A percentile compares a stretch with the other conserved stretches of the same genome.
Evolutionary conservation across 1,140 invertebrate genomes (phyloP).

Genomic region (Diploscapter pachys): DNA sequence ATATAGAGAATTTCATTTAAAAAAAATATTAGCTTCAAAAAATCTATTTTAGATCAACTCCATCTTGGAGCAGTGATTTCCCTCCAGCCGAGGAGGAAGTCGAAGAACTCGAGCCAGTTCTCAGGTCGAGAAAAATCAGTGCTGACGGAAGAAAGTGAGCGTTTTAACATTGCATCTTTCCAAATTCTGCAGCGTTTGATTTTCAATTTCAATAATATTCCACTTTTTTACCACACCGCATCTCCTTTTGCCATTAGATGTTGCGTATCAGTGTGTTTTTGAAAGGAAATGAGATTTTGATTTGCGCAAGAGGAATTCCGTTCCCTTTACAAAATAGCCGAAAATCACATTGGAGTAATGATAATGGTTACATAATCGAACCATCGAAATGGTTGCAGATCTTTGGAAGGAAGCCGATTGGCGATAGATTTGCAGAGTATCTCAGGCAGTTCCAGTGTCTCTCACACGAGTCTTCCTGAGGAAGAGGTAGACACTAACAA

Average conservation of each 20-base stretch:
- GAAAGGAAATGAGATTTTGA: too few relatives aligned
- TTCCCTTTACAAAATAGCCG: neutral
- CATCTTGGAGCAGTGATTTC: conserved; percentile 13
- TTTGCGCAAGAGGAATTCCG: too few relatives aligned
- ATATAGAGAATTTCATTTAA: too few relatives aligned
- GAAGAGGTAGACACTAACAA: conserved; percentile 1
- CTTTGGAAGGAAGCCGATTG: conserved; percentile 24
- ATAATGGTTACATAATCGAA: neutral
- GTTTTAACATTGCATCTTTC: too few relatives aligned
- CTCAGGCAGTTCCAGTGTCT: conserved; percentile 20
- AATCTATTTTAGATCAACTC: conserved; percentile 13
- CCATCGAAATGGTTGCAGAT: conserved; percentile 11
- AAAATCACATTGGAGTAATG: neutral
- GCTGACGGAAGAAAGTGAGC: too few relatives aligned
- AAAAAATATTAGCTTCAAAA: too few relatives aligned
- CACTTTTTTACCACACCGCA: too few relatives aligned
- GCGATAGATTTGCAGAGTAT: conserved; percentile 27
- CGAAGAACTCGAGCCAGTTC: conserved; percentile 6
- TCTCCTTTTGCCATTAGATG: too few relatives aligned
- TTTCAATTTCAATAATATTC: too few relatives aligned
- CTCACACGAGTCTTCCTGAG: conserved; percentile 9
- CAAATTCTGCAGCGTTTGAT: too few relatives aligned
- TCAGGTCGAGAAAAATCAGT: too few relatives aligned
- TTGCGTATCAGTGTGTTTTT: too few relatives aligned
- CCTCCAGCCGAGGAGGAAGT: conserved; percentile 38